phyloP scores from a whole-genome alignment of 2,113 vertebrate species.

The Charadrius vociferus region DNA sequence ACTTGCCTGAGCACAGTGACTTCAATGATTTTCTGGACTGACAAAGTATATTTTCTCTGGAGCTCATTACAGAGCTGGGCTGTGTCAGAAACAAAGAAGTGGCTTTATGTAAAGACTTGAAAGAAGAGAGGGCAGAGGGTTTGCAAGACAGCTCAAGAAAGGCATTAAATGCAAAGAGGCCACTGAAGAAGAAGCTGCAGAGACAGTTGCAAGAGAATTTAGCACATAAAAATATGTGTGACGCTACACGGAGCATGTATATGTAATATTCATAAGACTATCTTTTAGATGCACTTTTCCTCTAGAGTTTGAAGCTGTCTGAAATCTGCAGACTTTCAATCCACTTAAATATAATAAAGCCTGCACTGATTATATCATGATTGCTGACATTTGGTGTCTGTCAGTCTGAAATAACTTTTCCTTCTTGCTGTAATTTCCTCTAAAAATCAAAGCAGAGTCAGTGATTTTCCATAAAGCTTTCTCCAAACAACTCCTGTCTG shows the following conservation, averaged over 20 bases:
- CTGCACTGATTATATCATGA: slow-evolving; percentile 64
- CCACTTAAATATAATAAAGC: slow-evolving; percentile 64
- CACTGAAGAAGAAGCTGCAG: slow-evolving; percentile 4
- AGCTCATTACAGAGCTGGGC: not conserved
- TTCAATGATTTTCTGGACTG: not conserved
- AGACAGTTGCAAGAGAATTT: slow-evolving; percentile 18
- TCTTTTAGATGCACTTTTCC: not conserved
- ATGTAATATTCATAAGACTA: slow-evolving; percentile 59
- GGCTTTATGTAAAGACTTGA: not conserved
- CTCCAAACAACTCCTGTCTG: not conserved
- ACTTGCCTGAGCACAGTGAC: not conserved
- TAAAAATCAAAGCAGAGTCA: slow-evolving; percentile 8
- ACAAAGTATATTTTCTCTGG: not conserved
- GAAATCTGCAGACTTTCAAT: slow-evolving; percentile 57
- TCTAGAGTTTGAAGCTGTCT: slow-evolving; percentile 60
- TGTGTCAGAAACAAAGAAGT: slow-evolving; percentile 7
- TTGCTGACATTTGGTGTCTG: slow-evolving; percentile 69
- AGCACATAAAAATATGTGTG: not conserved
- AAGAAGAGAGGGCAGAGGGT: not conserved
- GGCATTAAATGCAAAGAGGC: not conserved
- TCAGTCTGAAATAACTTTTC: slow-evolving; percentile 34
- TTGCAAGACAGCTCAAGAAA: not conserved
- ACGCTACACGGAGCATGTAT: not conserved
- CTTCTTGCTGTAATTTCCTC: slow-evolving; percentile 19
- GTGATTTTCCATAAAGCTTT: not conserved